Conservation (phyloP, 2,797 vertebrate genomes). For the Sphenodon punctatus region DNA sequence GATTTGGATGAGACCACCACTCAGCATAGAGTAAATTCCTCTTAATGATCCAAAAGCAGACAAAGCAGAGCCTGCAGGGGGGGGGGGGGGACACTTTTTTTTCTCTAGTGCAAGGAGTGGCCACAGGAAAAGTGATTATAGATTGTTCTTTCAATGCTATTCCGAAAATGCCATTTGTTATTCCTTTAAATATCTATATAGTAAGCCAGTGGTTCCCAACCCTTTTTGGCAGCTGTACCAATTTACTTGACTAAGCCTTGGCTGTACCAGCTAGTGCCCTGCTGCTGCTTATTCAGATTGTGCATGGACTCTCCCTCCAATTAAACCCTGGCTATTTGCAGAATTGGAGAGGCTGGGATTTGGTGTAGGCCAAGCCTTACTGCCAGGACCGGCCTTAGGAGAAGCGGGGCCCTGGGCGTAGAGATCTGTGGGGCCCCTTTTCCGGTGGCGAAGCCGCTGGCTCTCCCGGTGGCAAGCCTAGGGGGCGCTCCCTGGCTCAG, state of each 20-base stretch:
- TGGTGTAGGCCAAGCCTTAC: neutral
- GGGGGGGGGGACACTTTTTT: neutral
- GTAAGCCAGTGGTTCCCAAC: neutral
- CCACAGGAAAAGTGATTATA: neutral
- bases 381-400: too few relatives aligned
- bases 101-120: neutral
- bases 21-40: neutral
- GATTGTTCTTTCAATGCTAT: neutral
- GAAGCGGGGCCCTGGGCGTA: too few relatives aligned
- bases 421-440: too few relatives aligned
- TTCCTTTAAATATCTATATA: neutral
- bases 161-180: neutral
- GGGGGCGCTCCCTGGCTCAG: too few relatives aligned
- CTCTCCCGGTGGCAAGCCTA: too few relatives aligned
- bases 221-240: neutral
- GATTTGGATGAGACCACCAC: conserved; percentile 27
- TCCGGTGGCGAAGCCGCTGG: too few relatives aligned
- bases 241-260: neutral
- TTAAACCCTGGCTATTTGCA: neutral
- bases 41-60: neutral
- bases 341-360: neutral
- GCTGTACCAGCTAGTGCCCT: neutral
- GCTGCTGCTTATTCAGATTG: neutral
- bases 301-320: neutral
- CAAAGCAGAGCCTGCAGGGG: neutral